A percentile compares a stretch with the other conserved stretches of the same genome.
Conservation (phyloP, 2,797 vertebrate species). For the Parauchenoglanis punctatus region DNA sequence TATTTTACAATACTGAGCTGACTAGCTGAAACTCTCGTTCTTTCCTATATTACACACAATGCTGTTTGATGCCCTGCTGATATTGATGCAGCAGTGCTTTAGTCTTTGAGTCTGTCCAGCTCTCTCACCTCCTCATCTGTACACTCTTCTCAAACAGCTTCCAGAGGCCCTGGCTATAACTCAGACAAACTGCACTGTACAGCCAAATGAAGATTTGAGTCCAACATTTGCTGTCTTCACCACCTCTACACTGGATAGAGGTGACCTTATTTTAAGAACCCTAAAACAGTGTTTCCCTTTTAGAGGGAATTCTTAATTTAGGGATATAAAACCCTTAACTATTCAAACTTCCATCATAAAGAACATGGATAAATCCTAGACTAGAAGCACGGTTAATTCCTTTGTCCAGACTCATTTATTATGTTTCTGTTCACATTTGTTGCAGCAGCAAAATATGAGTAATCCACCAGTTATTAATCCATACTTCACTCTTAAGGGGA, state of each 20-base stretch:
- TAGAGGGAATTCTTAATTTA: neutral
- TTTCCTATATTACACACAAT: neutral
- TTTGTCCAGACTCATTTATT: neutral
- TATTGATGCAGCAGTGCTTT: neutral
- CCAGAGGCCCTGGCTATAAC: neutral
- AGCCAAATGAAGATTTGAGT: neutral
- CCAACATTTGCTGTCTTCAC: neutral
- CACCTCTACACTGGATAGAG: neutral
- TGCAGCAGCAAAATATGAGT: neutral
- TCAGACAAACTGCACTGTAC: neutral
- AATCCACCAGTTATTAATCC: neutral
- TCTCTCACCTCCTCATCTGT: neutral
- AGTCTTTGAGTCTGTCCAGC: neutral
- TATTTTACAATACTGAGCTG: neutral
- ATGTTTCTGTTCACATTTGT: neutral
- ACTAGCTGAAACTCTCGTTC: neutral
- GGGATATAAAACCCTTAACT: neutral
- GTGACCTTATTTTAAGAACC: neutral
- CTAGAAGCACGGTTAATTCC: neutral
- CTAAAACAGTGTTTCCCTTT: neutral
- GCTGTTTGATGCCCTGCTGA: neutral
- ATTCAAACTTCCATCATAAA: neutral
- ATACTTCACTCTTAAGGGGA: neutral
- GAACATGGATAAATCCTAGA: too few relatives aligned
- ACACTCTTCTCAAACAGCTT: neutral